Percentiles rank a stretch among this genome's conserved stretches.
phyloP scores from a whole-genome alignment of 2,113 vertebrate species.

The Patagioenas fasciata region DNA sequence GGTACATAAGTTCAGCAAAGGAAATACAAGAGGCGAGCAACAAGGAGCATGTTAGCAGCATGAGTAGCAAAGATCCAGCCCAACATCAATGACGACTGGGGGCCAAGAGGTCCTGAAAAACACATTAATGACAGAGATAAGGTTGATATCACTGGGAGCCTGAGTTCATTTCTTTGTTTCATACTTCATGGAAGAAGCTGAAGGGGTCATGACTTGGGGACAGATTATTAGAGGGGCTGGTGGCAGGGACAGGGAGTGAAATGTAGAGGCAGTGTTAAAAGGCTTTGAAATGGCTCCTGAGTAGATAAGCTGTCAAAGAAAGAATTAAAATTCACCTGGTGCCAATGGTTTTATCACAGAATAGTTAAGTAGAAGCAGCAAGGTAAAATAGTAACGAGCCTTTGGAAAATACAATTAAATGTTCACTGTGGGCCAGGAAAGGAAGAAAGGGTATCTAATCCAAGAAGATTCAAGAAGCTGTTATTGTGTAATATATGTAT shows the following conservation, averaged over 20 bases:
- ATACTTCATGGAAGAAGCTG: neutral
- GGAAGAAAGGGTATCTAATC: neutral
- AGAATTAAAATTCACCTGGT: constrained; percentile 26
- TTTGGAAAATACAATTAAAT: neutral
- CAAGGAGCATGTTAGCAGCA: neutral
- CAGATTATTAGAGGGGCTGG: neutral
- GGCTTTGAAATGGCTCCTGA: neutral
- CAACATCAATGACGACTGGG: neutral
- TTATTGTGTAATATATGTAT: no score
- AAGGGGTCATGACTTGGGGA: neutral
- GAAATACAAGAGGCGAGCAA: neutral
- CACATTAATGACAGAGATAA: neutral
- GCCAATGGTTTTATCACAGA: neutral
- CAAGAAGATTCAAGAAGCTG: neutral
- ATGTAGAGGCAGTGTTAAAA: neutral
- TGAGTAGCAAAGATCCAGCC: neutral
- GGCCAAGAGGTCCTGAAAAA: neutral
- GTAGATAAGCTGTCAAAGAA: neutral
- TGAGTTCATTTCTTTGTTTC: neutral
- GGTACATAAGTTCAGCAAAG: neutral
- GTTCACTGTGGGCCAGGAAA: neutral
- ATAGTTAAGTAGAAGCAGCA: neutral
- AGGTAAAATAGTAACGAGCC: neutral
- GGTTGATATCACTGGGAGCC: neutral
- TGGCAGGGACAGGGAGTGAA: neutral